A percentile compares a stretch with the other conserved stretches of the same genome.
These are phyloP conservation scores for Hemicordylus capensis DNA, from an alignment of 2,113 vertebrate species.

Conservation along the genomic window DNA sequence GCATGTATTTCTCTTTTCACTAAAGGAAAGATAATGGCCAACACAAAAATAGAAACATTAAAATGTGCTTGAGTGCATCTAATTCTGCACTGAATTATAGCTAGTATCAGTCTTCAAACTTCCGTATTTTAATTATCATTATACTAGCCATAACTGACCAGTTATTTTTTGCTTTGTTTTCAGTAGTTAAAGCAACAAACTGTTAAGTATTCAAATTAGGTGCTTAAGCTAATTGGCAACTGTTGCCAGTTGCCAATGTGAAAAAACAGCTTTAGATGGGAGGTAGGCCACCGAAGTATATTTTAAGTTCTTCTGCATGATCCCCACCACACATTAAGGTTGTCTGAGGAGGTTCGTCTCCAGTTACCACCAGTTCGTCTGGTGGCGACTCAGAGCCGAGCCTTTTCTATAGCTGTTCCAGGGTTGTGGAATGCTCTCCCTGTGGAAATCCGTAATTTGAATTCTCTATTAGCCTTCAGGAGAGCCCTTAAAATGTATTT, in stretches of 20 bases:
- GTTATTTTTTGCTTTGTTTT: not conserved
- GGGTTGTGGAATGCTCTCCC: too few relatives aligned
- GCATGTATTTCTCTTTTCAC: not conserved
- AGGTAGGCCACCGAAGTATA: too few relatives aligned
- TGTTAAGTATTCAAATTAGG: not conserved
- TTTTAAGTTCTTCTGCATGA: too few relatives aligned
- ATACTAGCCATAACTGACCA: not conserved
- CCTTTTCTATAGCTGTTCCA: too few relatives aligned
- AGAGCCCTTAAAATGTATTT: too few relatives aligned
- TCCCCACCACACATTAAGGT: too few relatives aligned
- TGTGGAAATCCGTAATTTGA: too few relatives aligned
- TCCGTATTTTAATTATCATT: not conserved
- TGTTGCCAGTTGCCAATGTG: too few relatives aligned
- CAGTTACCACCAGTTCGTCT: too few relatives aligned
- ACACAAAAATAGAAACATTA: not conserved
- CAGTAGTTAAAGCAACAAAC: not conserved
- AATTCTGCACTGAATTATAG: not conserved
- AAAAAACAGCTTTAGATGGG: not conserved
- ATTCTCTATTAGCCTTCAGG: too few relatives aligned
- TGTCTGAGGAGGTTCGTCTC: too few relatives aligned
- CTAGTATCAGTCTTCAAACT: not conserved
- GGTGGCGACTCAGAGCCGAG: too few relatives aligned
- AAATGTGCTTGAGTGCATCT: not conserved
- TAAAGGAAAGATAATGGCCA: not conserved
- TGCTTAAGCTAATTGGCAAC: not conserved